Percentiles rank a stretch among this genome's conserved stretches.
Evolutionary conservation across 2,888 invertebrate genomes (phyloP).

Genomic region (Oligia latruncula): DNA sequence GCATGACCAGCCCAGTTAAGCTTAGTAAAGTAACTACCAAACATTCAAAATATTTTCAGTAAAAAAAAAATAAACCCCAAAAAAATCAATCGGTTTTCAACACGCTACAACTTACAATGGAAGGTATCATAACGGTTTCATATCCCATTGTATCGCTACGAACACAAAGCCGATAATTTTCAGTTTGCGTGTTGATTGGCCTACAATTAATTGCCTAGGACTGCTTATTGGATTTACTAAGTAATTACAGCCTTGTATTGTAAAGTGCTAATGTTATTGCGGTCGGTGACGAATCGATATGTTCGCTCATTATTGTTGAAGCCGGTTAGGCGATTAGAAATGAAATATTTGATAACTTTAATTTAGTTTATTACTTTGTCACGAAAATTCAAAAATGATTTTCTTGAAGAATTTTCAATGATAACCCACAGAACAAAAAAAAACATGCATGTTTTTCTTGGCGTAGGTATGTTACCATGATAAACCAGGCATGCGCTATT

Average conservation of each 20-base stretch:
- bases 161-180: slow-evolving; percentile 39
- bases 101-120: neutral
- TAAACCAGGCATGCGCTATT: neutral
- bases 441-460: neutral
- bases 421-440: neutral
- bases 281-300: slow-evolving; percentile 8
- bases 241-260: slow-evolving; percentile 50
- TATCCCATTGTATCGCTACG: slow-evolving; percentile 3
- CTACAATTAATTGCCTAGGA: slow-evolving; percentile 47
- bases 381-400: neutral
- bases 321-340: neutral
- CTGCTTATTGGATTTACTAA: slow-evolving; percentile 53
- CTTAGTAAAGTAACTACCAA: neutral
- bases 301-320: neutral
- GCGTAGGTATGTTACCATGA: no score
- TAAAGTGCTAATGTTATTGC: slow-evolving; percentile 32
- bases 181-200: slow-evolving; percentile 59
- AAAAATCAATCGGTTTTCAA: neutral
- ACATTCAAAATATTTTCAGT: no score
- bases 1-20: neutral
- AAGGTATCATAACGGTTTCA: slow-evolving; percentile 5
- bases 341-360: neutral
- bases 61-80: no score
- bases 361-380: neutral
- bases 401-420: neutral